Base-by-base conservation (phyloP, 2,888 invertebrate genomes). In the Villa cingulata region DNA sequence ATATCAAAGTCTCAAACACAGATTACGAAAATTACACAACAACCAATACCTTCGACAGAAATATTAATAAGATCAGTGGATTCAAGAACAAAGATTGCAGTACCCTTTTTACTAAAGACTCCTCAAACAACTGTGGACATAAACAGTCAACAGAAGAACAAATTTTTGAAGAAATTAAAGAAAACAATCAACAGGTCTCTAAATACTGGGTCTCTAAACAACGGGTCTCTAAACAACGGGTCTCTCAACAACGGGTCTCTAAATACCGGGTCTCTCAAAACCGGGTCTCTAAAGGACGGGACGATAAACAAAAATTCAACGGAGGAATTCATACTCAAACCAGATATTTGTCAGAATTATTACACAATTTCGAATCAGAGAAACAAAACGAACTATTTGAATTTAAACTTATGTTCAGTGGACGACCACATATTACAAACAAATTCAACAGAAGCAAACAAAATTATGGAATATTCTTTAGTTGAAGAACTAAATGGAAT, bases 51-150 rank as follows among this genome's bases (percentile, higher is more conserved):
- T 6, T 7, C 23, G 7, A 23, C 7, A 32, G 29, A 32, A 32
- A 12, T 12, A 12, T 32, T 14, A 32, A 32, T 12, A 12, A 3
- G 29, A 32, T 32, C 9, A 32, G 29, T 32, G 6, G 29, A 3
- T 12, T 12, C 29, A 12, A 14, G 12, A 5, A 2, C 29, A 32
- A 32, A 12, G 12, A 32, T 3, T 37, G 29, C 15, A 42, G 46
- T 46, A 29, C 46, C 46, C 46, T 46, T 46, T 46, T 46, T 46
- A 41, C 18, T 37, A 46, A 46, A 42, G 37, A 19, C 36, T 17
- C 41, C 27, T 27, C 37, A 37, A 18, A 41, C 37, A 17, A 27
- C 16, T 15, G 7, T 19, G 19, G 16, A 32, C 37, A 42, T 37
- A 41, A 37, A 37, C 20, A 42, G 18, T 37, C 20, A 10, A 37